Evolutionary conservation across 2,113 vertebrate genomes (phyloP).

Genomic region (Oncorhynchus mykiss): DNA sequence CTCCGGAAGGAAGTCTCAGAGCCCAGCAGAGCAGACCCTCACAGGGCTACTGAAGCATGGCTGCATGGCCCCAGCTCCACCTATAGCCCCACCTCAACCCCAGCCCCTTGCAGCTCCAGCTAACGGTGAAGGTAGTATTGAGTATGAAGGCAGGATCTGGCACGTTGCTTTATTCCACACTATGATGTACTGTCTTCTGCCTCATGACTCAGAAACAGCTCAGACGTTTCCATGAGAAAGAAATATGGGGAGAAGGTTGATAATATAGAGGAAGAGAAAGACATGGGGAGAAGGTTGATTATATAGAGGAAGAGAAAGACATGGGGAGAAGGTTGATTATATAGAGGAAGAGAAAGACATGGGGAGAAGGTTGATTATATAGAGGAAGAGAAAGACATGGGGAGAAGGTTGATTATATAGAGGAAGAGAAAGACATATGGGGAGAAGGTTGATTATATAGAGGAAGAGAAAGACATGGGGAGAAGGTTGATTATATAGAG

Average conservation of each 20-base stretch:
- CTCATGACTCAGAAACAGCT: constrained; percentile 1
- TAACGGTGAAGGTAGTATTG: too few species aligned
- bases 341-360: too few species aligned
- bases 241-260: background rate
- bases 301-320: too few species aligned
- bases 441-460: too few species aligned
- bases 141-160: background rate
- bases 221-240: background rate
- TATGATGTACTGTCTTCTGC: background rate
- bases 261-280: background rate
- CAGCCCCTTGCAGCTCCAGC: background rate
- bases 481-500: too few species aligned
- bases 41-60: constrained; percentile 51
- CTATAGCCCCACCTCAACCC: constrained; percentile 12
- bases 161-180: background rate
- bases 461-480: too few species aligned
- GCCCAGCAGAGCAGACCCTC: constrained; percentile 27
- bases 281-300: too few species aligned
- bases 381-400: too few species aligned
- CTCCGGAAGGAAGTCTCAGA: constrained; percentile 51
- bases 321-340: too few species aligned
- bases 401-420: too few species aligned
- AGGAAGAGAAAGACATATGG: too few species aligned
- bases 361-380: too few species aligned
- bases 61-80: constrained; percentile 4